These are phyloP conservation scores for Hypercompe scribonia DNA, from an alignment of 2,888 invertebrate genomes.

Conservation along the genomic window DNA sequence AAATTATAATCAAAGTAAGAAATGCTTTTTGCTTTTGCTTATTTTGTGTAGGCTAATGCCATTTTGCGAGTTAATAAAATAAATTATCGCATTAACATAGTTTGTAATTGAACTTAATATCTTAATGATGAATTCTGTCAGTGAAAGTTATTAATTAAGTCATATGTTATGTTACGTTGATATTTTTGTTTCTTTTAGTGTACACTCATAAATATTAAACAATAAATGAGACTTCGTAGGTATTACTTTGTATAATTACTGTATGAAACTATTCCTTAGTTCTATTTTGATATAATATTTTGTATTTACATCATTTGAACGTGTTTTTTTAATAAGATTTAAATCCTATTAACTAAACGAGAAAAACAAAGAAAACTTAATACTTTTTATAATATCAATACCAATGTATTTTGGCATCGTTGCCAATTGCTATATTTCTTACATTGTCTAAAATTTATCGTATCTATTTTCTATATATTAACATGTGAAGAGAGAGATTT, in stretches of 20 bases:
- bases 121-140: background rate
- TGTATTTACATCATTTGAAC: background rate
- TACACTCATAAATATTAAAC: background rate
- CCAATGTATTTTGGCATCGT: background rate
- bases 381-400: too few species aligned
- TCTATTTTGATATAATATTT: background rate
- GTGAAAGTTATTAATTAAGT: background rate
- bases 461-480: too few species aligned
- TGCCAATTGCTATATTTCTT: too few species aligned
- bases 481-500: too few species aligned
- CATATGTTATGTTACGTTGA: background rate
- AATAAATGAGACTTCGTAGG: background rate
- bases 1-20: background rate
- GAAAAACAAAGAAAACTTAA: too few species aligned
- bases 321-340: background rate
- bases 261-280: background rate
- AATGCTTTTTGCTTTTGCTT: too few species aligned
- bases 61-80: background rate
- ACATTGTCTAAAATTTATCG: too few species aligned
- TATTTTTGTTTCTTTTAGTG: background rate
- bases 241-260: background rate
- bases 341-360: too few species aligned
- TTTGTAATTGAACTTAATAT: background rate
- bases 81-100: background rate
- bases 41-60: background rate